Evolutionary conservation across 2,888 invertebrate genomes (phyloP), one percentile per base, ranked within the genome.

Genomic region (Glaucopsyche alexis): DNA sequence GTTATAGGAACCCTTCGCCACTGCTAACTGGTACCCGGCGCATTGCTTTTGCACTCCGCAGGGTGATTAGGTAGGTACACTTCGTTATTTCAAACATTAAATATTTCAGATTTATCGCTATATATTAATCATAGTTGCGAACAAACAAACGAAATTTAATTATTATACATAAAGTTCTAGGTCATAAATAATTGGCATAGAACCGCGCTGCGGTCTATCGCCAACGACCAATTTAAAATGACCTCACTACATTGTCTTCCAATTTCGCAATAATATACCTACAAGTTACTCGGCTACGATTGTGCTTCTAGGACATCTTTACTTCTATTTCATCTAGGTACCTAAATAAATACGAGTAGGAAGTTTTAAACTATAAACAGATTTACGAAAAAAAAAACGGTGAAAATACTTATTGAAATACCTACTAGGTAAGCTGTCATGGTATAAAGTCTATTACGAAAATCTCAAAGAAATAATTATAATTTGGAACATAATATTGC

Each of bases 191-290:
- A n/a, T 52, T 76, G 86, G 85, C 86, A 82, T 77, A n/a, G 72
- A 75, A 74, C 78, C 79, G 79, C 77, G 76, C 78, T 65, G 77
- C 79, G 75, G 77, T 72, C 72, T 73, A 1, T 49, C 73, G 77
- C 76, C 80, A 77, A 75, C 77, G 45, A 42, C 45, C 67, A 67
- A 67, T 67, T 69, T 76, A 74, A 81, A 84, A 85, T 82, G 85
- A 83, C 86, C 91, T 91, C 91, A 91, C 91, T 91, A 89, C 88
- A 87, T 84, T 88, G 91, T 91, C 91, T 91, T 91, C 90, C 91
- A 87, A 69, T 69, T 86, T 86, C 86, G 85, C 84, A 60, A 88
- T 81, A 85, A 87, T 85, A 77, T 85, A 29, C 29, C 29, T 29
- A 89, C 85, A 89, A 82, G 81, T 81, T 60, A 29, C 6, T 60